Evolutionary conservation across 2,888 invertebrate genomes (phyloP).

Genomic region (Nebria brevicollis): DNA sequence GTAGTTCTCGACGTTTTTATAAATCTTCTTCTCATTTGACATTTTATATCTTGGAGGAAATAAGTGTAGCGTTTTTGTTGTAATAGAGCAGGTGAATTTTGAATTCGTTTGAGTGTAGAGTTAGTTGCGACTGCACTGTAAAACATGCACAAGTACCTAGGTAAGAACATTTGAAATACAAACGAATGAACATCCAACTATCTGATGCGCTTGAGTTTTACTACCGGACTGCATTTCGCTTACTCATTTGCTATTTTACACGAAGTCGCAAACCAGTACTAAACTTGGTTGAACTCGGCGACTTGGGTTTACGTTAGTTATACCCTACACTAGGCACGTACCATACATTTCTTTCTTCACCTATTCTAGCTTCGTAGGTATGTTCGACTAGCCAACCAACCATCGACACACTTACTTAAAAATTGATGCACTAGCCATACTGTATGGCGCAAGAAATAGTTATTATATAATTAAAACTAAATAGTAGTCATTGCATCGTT

Average conservation of each 20-base stretch:
- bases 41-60: neutral
- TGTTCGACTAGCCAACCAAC: neutral
- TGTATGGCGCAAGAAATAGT: slow-evolving; percentile 11
- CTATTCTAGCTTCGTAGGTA: neutral
- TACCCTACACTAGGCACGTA: slow-evolving; percentile 2
- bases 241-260: slow-evolving; percentile 9
- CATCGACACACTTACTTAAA: slow-evolving; percentile 15
- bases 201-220: slow-evolving; percentile 37
- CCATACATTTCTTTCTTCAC: neutral
- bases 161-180: slow-evolving; percentile 30
- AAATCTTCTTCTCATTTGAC: neutral
- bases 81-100: neutral
- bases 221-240: slow-evolving; percentile 28
- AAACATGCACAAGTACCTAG: neutral
- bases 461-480: slow-evolving; percentile 35
- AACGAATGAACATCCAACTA: slow-evolving; percentile 27
- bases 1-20: neutral
- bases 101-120: neutral
- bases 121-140: neutral
- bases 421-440: slow-evolving; percentile 18
- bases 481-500: slow-evolving; percentile 24
- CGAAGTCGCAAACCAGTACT: slow-evolving; percentile 33
- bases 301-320: slow-evolving; percentile 21
- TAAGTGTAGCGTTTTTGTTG: neutral
- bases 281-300: slow-evolving; percentile 21